These are phyloP conservation scores for Drepanosiphum platanoidis DNA, from an alignment of 2,888 invertebrate genomes.

Conservation along the genomic window DNA sequence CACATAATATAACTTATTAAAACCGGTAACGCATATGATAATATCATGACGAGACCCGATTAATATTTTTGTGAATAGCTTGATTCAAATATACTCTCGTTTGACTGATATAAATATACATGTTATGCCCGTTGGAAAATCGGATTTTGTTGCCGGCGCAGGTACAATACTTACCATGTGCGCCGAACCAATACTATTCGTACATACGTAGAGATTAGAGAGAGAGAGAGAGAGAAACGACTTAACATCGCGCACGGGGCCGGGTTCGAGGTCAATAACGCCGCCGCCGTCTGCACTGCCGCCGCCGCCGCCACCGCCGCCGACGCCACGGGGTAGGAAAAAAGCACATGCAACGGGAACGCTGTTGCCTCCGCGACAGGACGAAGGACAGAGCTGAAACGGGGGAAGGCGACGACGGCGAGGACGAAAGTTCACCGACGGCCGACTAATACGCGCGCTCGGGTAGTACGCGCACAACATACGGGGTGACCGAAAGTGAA, in stretches of 20 bases:
- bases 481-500: too few relatives aligned
- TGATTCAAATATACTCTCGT: too few relatives aligned
- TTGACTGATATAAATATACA: too few relatives aligned
- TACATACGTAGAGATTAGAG: too few relatives aligned
- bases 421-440: conserved; percentile 37
- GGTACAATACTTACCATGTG: background rate
- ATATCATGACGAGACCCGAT: too few relatives aligned
- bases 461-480: too few relatives aligned
- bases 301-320: background rate
- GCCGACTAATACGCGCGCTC: background rate
- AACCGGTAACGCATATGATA: too few relatives aligned
- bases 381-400: background rate
- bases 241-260: background rate
- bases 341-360: background rate
- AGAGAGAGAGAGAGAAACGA: background rate
- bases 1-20: too few relatives aligned
- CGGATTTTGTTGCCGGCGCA: background rate
- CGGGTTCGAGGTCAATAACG: conserved; percentile 46
- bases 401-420: background rate
- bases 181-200: background rate
- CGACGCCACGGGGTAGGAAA: background rate
- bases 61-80: too few relatives aligned
- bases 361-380: conserved; percentile 4
- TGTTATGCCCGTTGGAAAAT: too few relatives aligned
- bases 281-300: conserved; percentile 10